These are phyloP conservation scores for Nemopilema nomurai DNA, from an alignment of 30 jellyfish, hydroid and myxozoan genomes.

Conservation along the genomic window DNA sequence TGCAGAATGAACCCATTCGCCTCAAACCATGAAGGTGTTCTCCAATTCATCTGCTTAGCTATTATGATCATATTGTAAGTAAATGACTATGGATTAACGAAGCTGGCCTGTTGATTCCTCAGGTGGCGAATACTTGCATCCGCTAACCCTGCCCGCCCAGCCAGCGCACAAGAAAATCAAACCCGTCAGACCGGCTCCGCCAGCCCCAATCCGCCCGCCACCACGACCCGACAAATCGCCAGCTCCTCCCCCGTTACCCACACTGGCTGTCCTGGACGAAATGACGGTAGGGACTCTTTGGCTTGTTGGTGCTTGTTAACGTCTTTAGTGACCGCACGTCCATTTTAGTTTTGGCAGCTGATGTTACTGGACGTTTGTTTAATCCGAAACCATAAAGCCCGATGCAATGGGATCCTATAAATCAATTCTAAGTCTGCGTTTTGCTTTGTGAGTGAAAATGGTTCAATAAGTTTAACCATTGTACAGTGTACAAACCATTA, in stretches of 20 bases:
- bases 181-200: conserved; percentile 37
- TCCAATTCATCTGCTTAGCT: too few relatives aligned
- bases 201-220: conserved; percentile 51
- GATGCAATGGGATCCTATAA: too few relatives aligned
- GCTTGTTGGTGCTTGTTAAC: background rate
- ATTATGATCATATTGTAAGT: background rate
- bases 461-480: too few relatives aligned
- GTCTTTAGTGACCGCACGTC: background rate
- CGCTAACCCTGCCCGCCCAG: background rate
- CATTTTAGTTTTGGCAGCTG: background rate
- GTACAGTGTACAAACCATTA: too few relatives aligned
- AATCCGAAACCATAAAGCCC: too few relatives aligned
- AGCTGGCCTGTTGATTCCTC: background rate
- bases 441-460: too few relatives aligned
- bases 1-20: too few relatives aligned
- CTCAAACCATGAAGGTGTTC: too few relatives aligned
- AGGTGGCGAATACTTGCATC: conserved; percentile 31
- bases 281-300: conserved; percentile 32
- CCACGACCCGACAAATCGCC: conserved; percentile 24
- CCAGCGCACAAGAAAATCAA: background rate
- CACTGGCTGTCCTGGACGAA: background rate
- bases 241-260: conserved; percentile 8
- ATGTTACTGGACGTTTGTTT: too few relatives aligned
- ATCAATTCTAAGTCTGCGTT: too few relatives aligned
- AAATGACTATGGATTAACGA: too few relatives aligned